Percentiles rank a stretch among this genome's conserved stretches.
phyloP scores from a whole-genome alignment of 1,140 invertebrate genomes.

The Drosophila mauritiana region DNA sequence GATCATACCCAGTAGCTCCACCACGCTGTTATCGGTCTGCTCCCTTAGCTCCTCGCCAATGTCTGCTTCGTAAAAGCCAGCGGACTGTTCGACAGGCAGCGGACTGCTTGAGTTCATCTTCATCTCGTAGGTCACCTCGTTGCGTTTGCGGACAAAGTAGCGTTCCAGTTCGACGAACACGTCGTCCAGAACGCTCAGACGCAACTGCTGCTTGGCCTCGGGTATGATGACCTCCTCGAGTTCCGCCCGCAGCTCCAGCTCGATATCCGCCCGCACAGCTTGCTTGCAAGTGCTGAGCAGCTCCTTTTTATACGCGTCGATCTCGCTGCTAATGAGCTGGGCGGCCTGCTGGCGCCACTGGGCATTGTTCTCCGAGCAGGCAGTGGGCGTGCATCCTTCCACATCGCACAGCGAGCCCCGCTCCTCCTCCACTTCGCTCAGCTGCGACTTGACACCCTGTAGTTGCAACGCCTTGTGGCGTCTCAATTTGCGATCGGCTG shows the following conservation, averaged over 20 bases:
- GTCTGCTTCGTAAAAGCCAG: constrained; percentile 5
- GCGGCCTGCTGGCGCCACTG: constrained; percentile 57
- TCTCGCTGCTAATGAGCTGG: constrained; percentile 41
- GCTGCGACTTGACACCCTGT: not conserved
- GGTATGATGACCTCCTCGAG: constrained; percentile 23
- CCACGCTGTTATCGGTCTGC: not conserved
- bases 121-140: constrained; percentile 23
- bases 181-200: constrained; percentile 49
- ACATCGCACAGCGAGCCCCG: constrained; percentile 25
- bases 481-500: constrained; percentile 46
- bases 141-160: constrained; percentile 58
- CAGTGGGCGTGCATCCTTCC: constrained; percentile 16
- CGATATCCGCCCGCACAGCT: constrained; percentile 59
- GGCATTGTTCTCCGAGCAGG: constrained; percentile 54
- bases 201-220: constrained; percentile 44
- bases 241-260: constrained; percentile 57
- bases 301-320: constrained; percentile 57
- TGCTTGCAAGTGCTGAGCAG: constrained; percentile 42
- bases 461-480: constrained; percentile 2
- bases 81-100: not conserved
- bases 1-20: constrained; percentile 48
- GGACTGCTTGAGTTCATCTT: not conserved
- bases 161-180: constrained; percentile 60
- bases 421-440: constrained; percentile 14
- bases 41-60: not conserved